A percentile compares a stretch with the other conserved stretches of the same genome.
Evolutionary conservation across 2,113 vertebrate species (phyloP).

Genomic region (Xerus inauris): DNA sequence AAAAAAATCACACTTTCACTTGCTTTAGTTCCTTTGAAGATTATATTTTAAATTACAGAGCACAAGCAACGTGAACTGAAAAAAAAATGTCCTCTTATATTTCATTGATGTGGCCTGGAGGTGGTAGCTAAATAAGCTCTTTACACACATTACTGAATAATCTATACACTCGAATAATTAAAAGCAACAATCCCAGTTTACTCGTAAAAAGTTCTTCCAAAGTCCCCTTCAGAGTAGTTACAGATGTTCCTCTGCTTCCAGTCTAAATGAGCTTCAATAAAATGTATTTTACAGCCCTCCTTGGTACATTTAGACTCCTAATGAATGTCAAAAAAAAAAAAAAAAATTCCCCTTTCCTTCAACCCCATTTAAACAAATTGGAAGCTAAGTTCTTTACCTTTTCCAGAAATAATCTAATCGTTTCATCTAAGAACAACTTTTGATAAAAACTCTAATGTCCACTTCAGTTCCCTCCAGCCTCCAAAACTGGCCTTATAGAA

Average conservation of each 20-base stretch:
- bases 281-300: conserved; percentile 72
- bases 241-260: conserved; percentile 76
- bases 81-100: not conserved
- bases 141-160: conserved; percentile 70
- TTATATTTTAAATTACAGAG: conserved; percentile 39
- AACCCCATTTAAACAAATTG: conserved; percentile 63
- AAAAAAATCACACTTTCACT: not conserved
- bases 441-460: not conserved
- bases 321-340: conserved; percentile 73
- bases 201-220: conserved; percentile 75
- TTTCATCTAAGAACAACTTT: conserved; percentile 54
- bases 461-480: not conserved
- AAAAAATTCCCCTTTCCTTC: conserved; percentile 58
- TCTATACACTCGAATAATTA: conserved; percentile 77
- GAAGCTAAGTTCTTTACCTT: conserved; percentile 30
- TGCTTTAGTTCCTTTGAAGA: not conserved
- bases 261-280: conserved; percentile 74
- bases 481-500: not conserved
- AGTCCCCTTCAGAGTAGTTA: conserved; percentile 77
- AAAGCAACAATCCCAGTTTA: conserved; percentile 75
- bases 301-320: conserved; percentile 70
- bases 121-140: conserved; percentile 25
- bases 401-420: conserved; percentile 14
- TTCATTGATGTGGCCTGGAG: not conserved
- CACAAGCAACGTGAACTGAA: not conserved